Conservation (phyloP, 2,888 invertebrate genomes). For the Cephus sareptanus region DNA sequence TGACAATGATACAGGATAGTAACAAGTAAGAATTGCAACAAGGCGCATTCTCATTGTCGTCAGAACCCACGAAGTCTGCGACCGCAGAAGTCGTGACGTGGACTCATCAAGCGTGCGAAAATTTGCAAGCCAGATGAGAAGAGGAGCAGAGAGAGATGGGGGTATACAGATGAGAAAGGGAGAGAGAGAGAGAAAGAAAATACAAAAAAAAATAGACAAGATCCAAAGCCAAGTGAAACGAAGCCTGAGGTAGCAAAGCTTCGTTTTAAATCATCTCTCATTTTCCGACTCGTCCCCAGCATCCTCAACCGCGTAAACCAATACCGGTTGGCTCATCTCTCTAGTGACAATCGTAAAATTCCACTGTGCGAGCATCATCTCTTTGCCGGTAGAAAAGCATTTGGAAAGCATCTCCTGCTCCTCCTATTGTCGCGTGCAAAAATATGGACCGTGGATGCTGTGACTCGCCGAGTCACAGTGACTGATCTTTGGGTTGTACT, state of each 20-base stretch:
- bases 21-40: conserved; percentile 9
- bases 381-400: conserved; percentile 34
- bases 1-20: background rate
- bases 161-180: background rate
- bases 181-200: conserved; percentile 19
- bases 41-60: conserved; percentile 7
- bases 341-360: conserved; percentile 28
- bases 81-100: conserved; percentile 53
- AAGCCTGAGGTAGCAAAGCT: conserved; percentile 17
- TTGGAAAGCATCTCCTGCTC: conserved; percentile 17
- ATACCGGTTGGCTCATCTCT: conserved; percentile 13
- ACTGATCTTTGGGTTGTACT: background rate
- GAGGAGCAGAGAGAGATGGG: conserved; percentile 4
- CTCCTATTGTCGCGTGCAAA: background rate
- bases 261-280: background rate
- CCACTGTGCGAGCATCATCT: conserved; percentile 5
- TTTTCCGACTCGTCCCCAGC: conserved; percentile 7
- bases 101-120: conserved; percentile 60
- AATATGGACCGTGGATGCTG: background rate
- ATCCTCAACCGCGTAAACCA: conserved; percentile 19
- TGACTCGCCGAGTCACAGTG: background rate
- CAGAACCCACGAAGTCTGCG: conserved; percentile 21
- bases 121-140: conserved; percentile 39
- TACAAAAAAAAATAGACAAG: conserved; percentile 27
- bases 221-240: conserved; percentile 17